phyloP scores from a whole-genome alignment of 2,113 vertebrate genomes.

The Geococcyx californianus region DNA sequence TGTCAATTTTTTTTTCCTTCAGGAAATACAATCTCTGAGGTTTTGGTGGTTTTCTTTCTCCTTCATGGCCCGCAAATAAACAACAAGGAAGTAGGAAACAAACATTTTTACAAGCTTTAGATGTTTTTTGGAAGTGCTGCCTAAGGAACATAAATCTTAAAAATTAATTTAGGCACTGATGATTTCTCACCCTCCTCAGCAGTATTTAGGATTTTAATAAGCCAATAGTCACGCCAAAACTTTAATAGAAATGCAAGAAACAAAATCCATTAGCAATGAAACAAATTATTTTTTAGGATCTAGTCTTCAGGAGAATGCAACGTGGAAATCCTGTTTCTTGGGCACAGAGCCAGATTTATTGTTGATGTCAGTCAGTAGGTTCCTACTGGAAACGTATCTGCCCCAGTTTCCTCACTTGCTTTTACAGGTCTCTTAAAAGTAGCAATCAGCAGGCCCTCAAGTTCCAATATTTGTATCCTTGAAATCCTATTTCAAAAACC shows the following conservation, averaged over 20 bases:
- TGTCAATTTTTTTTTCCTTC: background rate
- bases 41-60: background rate
- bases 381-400: background rate
- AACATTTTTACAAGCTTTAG: background rate
- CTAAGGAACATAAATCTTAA: background rate
- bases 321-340: background rate
- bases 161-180: background rate
- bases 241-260: background rate
- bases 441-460: background rate
- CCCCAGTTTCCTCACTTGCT: background rate
- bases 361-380: background rate
- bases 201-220: background rate
- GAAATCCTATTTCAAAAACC: background rate
- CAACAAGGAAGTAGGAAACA: background rate
- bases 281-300: background rate
- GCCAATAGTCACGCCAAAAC: background rate
- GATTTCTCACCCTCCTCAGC: background rate
- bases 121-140: background rate
- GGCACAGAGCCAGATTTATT: background rate
- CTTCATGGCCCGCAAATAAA: background rate
- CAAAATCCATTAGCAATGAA: background rate
- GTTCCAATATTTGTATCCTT: background rate
- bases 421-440: background rate
- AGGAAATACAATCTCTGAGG: background rate
- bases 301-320: background rate